A percentile compares a stretch with the other conserved stretches of the same genome.
These are phyloP conservation scores for Aegithalos caudatus DNA, from an alignment of 2,113 vertebrate genomes.

Conservation along the genomic window DNA sequence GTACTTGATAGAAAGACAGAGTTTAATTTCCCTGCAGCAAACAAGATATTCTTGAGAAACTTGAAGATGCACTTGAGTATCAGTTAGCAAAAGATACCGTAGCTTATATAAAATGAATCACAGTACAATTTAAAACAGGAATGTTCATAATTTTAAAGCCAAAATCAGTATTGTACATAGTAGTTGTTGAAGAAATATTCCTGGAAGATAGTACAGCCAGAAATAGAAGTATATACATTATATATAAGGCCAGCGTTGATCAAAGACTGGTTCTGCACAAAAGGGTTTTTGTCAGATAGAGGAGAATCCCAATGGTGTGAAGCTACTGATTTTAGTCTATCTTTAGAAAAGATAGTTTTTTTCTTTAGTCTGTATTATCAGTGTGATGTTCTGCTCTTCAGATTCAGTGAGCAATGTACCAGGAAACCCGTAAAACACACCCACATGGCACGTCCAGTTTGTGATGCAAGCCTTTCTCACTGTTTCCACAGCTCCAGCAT, in stretches of 20 bases:
- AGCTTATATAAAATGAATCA: conserved; percentile 45
- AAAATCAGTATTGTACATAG: not conserved
- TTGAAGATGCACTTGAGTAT: not conserved
- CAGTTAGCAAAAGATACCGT: conserved; percentile 34
- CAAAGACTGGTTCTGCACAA: conserved; percentile 48
- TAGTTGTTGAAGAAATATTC: not conserved
- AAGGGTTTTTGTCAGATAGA: conserved; percentile 51
- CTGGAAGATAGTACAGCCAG: conserved; percentile 38
- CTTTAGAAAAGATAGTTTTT: not conserved
- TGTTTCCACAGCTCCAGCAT: not conserved
- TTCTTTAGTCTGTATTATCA: not conserved
- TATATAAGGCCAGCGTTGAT: conserved; percentile 39
- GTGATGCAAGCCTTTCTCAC: not conserved
- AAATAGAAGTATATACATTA: conserved; percentile 63
- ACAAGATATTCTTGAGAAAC: conserved; percentile 32
- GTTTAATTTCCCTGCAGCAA: conserved; percentile 48
- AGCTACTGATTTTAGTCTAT: not conserved
- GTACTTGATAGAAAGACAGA: conserved; percentile 19
- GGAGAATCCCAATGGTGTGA: not conserved
- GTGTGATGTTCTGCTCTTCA: not conserved
- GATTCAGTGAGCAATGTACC: not conserved
- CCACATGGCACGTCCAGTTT: not conserved
- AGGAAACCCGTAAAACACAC: not conserved
- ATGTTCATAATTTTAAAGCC: conserved; percentile 35
- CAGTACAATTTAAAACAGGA: conserved; percentile 37